phyloP scores from a whole-genome alignment of 2,113 vertebrate species.

The Atractosteus spatula region DNA sequence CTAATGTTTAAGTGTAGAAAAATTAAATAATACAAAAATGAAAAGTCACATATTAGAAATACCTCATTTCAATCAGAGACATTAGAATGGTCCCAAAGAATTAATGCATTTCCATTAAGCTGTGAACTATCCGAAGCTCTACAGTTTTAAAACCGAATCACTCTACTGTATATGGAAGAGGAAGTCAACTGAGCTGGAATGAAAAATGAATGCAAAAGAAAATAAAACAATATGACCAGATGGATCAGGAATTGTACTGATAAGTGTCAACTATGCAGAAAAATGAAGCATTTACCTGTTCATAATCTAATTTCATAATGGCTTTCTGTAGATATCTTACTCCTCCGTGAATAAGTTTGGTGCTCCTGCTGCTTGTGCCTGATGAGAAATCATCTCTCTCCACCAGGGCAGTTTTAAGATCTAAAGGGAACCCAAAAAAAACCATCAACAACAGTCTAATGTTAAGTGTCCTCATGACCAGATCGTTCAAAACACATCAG shows the following conservation, averaged over 20 bases:
- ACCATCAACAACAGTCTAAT: constrained; percentile 69
- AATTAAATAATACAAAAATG: no score
- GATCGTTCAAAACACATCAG: constrained; percentile 64
- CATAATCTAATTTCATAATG: constrained; percentile 92
- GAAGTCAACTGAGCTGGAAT: constrained; percentile 36
- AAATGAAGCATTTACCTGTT: constrained; percentile 94
- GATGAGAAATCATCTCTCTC: constrained; percentile 94
- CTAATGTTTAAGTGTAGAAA: no score
- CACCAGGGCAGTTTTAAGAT: constrained; percentile 90
- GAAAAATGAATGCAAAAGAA: constrained; percentile 72
- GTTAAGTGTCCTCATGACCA: constrained; percentile 68
- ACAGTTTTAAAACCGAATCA: no score
- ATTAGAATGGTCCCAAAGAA: background rate
- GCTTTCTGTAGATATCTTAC: constrained; percentile 98
- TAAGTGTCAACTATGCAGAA: constrained; percentile 75
- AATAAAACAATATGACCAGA: constrained; percentile 81
- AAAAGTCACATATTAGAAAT: no score
- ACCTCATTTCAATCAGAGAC: no score
- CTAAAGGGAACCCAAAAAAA: constrained; percentile 79
- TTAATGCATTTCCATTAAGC: background rate
- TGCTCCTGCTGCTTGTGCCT: constrained; percentile 89
- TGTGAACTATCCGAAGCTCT: no score
- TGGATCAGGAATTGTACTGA: constrained; percentile 73
- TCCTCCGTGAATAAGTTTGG: constrained; percentile 92
- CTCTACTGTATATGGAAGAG: no score